A percentile compares a stretch with the other conserved stretches of the same genome.
Conservation (phyloP, 2,113 vertebrate genomes). For the Pseudopipra pipra region DNA sequence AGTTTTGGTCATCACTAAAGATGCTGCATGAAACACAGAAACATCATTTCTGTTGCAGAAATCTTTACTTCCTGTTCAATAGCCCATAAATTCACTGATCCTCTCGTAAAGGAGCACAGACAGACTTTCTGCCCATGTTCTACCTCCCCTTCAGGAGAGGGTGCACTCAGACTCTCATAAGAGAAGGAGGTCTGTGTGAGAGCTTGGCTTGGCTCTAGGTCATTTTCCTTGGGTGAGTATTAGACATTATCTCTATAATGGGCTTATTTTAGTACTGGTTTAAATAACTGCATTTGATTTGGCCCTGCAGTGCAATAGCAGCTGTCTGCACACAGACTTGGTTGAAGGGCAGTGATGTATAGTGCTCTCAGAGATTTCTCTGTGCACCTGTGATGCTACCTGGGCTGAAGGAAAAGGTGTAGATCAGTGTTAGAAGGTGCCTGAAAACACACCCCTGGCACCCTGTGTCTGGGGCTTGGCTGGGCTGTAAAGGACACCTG, state of each 20-base stretch:
- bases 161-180: neutral
- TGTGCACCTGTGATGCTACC: neutral
- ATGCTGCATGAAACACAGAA: neutral
- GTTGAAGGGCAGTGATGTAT: neutral
- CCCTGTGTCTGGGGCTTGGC: neutral
- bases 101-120: neutral
- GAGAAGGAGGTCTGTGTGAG: neutral
- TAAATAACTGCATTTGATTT: neutral
- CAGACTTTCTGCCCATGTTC: neutral
- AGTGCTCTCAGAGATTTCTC: neutral
- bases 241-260: no score
- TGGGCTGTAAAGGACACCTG: neutral
- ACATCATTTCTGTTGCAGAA: neutral
- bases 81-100: neutral
- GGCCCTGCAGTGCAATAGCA: neutral
- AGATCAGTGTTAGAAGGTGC: no score
- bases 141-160: neutral
- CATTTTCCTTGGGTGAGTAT: neutral
- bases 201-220: rapidly evolving
- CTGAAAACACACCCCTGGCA: rapidly evolving
- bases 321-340: neutral
- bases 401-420: neutral
- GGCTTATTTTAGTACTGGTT: neutral
- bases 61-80: neutral
- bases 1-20: neutral